Evolutionary conservation across 2,888 invertebrate species (phyloP).

Genomic region (Xanthostigma xanthostigma): DNA sequence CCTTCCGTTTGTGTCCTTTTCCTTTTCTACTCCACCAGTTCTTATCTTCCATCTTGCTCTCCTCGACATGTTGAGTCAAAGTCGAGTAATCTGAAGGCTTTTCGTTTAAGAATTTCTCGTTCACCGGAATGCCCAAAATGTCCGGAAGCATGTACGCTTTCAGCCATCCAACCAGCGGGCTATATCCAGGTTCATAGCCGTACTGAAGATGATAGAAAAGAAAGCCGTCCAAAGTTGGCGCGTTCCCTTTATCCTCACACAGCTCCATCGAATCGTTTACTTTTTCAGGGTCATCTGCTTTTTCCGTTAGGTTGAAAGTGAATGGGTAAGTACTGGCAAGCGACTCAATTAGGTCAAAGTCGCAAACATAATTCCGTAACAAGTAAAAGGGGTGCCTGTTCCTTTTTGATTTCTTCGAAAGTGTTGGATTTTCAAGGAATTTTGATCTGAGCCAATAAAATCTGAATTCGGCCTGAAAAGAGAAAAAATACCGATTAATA

Average conservation of each 20-base stretch:
- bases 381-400: constrained; percentile 34
- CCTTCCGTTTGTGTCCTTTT: no score
- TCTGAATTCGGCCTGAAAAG: constrained; percentile 62
- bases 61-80: constrained; percentile 34
- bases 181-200: constrained; percentile 61
- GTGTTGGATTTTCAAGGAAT: constrained; percentile 43
- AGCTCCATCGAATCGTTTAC: no score
- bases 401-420: constrained; percentile 23
- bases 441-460: constrained; percentile 71
- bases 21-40: constrained; percentile 15
- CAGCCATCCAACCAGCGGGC: constrained; percentile 86
- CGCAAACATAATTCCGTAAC: constrained; percentile 34
- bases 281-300: no score
- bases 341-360: constrained; percentile 29
- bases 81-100: constrained; percentile 35
- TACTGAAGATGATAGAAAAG: constrained; percentile 80
- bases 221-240: constrained; percentile 66
- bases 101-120: constrained; percentile 26
- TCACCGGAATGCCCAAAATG: constrained; percentile 39
- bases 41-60: constrained; percentile 23
- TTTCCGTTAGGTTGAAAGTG: no score
- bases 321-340: constrained; percentile 26
- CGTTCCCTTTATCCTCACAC: no score
- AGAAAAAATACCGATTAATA: constrained; percentile 3
- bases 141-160: constrained; percentile 80